These are phyloP conservation scores for Meteorus cinctellus DNA, from an alignment of 2,888 invertebrate species.

Conservation along the genomic window DNA sequence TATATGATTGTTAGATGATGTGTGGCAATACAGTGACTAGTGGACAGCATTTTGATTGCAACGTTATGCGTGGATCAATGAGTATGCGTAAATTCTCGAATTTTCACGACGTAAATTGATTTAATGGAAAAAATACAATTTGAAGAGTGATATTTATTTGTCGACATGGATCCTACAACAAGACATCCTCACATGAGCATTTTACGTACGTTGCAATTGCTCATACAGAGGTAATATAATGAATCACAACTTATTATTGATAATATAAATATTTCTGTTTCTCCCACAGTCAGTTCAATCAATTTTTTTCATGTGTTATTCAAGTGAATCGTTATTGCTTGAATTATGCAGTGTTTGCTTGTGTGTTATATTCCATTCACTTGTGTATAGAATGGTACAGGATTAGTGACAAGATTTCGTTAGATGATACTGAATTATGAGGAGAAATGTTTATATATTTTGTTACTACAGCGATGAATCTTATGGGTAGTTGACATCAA, in stretches of 20 bases:
- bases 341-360: no score
- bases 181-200: constrained; percentile 22
- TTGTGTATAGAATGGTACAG: no score
- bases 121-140: not conserved
- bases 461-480: no score
- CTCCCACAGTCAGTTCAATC: not conserved
- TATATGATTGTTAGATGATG: not conserved
- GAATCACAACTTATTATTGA: no score
- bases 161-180: constrained; percentile 24
- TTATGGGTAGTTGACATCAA: no score
- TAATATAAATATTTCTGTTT: not conserved
- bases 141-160: not conserved
- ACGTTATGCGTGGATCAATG: not conserved
- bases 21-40: not conserved
- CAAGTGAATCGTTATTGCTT: not conserved
- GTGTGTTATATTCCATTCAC: no score
- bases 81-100: not conserved
- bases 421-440: no score
- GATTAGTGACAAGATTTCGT: no score
- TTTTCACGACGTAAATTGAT: not conserved
- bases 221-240: constrained; percentile 34
- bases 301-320: not conserved
- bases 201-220: constrained; percentile 22
- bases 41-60: not conserved
- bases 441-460: no score